phyloP scores from a whole-genome alignment of 2,888 invertebrate species.

The Mesorhabditis sp. region DNA sequence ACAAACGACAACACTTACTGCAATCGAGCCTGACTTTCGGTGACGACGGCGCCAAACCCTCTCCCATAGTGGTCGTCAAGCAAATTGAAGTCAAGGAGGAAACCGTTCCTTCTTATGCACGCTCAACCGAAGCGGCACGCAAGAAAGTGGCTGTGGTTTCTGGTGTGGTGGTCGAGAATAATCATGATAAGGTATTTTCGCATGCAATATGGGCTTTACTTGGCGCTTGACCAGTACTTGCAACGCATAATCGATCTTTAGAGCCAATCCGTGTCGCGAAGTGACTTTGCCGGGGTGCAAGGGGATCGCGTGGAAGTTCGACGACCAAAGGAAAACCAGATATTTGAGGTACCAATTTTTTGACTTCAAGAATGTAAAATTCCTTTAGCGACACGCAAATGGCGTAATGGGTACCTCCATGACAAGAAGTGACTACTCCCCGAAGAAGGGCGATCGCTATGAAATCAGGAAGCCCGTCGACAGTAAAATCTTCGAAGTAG shows the following conservation, averaged over 20 bases:
- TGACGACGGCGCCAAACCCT: not conserved
- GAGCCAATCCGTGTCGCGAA: not conserved
- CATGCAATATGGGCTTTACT: not conserved
- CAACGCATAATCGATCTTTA: not conserved
- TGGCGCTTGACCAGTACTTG: too few relatives aligned
- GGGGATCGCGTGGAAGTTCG: not conserved
- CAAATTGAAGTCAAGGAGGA: not conserved
- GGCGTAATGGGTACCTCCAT: not conserved
- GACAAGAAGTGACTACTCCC: not conserved
- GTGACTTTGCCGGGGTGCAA: not conserved
- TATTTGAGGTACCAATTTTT: not conserved
- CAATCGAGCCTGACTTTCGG: conserved; percentile 2
- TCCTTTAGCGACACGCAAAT: not conserved
- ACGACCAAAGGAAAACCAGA: not conserved
- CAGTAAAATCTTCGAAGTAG: not conserved
- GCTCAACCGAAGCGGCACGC: not conserved
- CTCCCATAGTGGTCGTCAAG: not conserved
- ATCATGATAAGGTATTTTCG: not conserved
- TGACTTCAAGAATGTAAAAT: too few relatives aligned
- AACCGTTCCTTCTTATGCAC: not conserved
- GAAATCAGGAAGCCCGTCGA: not conserved
- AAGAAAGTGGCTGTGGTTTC: not conserved
- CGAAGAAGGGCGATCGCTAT: not conserved
- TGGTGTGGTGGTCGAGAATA: not conserved
- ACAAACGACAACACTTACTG: not conserved